Evolutionary conservation across 2,888 invertebrate species (phyloP), one percentile per base, ranked within the genome.

Genomic region (Troglohyphantes excavatus): DNA sequence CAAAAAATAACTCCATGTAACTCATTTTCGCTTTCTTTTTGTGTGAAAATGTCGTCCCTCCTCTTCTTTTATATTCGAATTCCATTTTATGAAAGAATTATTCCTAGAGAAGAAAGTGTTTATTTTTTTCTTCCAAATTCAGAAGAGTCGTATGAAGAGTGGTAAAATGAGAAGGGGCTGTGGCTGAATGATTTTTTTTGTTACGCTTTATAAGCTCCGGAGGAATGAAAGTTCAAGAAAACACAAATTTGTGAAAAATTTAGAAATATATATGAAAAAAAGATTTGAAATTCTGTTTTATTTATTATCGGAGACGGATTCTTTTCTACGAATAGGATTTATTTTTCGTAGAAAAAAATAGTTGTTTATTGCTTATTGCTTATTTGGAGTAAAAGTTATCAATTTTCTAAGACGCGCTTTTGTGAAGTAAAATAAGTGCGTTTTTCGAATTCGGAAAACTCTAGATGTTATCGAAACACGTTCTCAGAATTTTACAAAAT

Each of bases 211-310:
- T 39, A 81, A n/a, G 53, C 46, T 19, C 19, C 68, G 19, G 63
- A 33, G 43, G 2, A 46, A 46, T 3, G 61, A 63, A 78, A 78
- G 33, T 65, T 63, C 43, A 17, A 39, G 65, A 65, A 78, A 78
- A 63, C 63, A 61, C 21, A 78, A 78, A 78, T 78, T 39, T 61
- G 63, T 23, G 63, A 65, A 63, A 78, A 63, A 65, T 65, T 63
- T 23, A 6, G 33, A 39, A 65, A 23, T 6, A 21, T n/a, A n/a
- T n/a, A n/a, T n/a, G n/a, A n/a, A n/a, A 29, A 29, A 19, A 33
- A 53, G 17, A 33, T 68, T 11, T 68, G 5, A 13, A 2, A 33
- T 6, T 29, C 29, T 33, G n/a, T 68, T 68, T 29, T 33, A 2
- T n/a, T n/a, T 11, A 29, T 68, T 68, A 68, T 68, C 68, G 13